phyloP scores from a whole-genome alignment of 2,888 invertebrate genomes.

The Phengaris alcon region DNA sequence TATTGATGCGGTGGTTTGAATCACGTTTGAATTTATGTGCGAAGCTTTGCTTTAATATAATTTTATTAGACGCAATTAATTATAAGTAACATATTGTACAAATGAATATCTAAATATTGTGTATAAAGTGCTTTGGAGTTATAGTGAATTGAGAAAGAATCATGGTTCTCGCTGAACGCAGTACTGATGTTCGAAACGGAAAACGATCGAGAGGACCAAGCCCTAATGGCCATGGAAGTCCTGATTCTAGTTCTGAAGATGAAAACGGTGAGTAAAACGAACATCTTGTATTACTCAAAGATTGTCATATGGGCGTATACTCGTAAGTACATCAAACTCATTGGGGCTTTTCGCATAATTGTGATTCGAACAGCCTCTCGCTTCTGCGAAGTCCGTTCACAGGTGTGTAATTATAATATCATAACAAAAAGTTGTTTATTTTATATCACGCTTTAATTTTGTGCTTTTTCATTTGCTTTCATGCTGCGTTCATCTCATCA shows the following conservation, averaged over 20 bases:
- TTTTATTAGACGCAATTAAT: conserved; percentile 48
- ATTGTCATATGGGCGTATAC: conserved; percentile 14
- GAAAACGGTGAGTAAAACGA: conserved; percentile 83
- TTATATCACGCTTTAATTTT: conserved; percentile 70
- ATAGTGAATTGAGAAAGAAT: conserved; percentile 54
- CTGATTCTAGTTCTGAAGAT: conserved; percentile 91
- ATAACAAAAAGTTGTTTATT: background rate
- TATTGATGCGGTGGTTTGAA: conserved; percentile 80
- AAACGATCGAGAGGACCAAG: conserved; percentile 94
- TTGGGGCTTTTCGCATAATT: background rate
- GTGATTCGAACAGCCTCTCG: background rate
- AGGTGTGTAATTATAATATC: background rate
- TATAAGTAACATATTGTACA: conserved; percentile 37
- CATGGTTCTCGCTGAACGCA: conserved; percentile 95
- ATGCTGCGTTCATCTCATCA: conserved; percentile 72
- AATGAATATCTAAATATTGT: conserved; percentile 42
- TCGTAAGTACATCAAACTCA: conserved; percentile 2
- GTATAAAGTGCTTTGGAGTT: conserved; percentile 44
- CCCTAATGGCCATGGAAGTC: conserved; percentile 90
- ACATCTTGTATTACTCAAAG: background rate
- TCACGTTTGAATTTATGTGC: conserved; percentile 77
- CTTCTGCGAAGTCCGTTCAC: background rate
- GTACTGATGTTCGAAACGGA: conserved; percentile 91
- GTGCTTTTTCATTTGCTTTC: conserved; percentile 72
- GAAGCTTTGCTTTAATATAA: conserved; percentile 56